Evolutionary conservation across 2,113 vertebrate species (phyloP).

Genomic region (Lagopus muta): DNA sequence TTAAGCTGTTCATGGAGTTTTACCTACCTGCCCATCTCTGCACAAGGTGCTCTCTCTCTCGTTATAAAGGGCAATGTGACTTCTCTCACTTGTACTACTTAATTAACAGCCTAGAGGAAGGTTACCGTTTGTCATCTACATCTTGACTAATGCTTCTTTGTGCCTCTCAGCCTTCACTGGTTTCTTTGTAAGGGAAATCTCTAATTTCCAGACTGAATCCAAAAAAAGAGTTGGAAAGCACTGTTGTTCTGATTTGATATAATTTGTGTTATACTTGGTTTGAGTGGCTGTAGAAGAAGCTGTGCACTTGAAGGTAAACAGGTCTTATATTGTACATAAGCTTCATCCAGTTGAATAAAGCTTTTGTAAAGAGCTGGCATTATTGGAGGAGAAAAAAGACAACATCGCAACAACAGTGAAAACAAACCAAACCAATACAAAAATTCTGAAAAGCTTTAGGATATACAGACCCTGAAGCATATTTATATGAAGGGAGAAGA

Average conservation of each 20-base stretch:
- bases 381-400: not conserved
- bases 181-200: not conserved
- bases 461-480: not conserved
- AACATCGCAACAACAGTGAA: not conserved
- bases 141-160: not conserved
- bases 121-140: not conserved
- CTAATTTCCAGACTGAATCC: not conserved
- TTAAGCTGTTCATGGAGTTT: not conserved
- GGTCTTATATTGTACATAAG: not conserved
- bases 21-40: not conserved
- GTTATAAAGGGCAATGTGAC: not conserved
- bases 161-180: not conserved
- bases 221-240: not conserved
- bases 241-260: not conserved
- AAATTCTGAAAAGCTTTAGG: not conserved
- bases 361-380: not conserved
- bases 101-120: not conserved
- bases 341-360: constrained; percentile 40
- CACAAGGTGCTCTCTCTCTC: accelerated
- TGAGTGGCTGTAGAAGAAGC: not conserved
- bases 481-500: not conserved
- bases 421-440: not conserved
- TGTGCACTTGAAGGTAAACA: not conserved
- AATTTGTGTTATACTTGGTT: not conserved
- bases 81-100: not conserved